Evolutionary conservation across 2,888 invertebrate species (phyloP), one percentile per base, ranked within the genome.

Genomic region (Agrotis exclamationis): DNA sequence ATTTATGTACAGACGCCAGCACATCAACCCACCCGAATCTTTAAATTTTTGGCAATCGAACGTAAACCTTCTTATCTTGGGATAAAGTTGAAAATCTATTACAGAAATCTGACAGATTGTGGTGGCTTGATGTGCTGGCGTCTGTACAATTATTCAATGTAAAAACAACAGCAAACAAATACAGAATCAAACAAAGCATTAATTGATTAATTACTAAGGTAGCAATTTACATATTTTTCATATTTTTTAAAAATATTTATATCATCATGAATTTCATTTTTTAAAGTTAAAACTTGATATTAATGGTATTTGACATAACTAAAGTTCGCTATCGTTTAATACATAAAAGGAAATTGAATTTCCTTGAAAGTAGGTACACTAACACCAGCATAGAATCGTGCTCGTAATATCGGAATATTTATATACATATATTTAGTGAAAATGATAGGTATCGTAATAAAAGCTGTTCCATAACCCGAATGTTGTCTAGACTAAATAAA

Each of bases 401-500:
- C 13, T 48, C 44, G 63, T 60, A 64, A 62, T 77, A 73, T 44
- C 45, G 50, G 53, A 54, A 63, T 63, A 63, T 53, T 59, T 48
- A 51, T 54, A 70, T 51, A 58, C 20, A n/a, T 24, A 24, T 24
- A 24, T 2, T 2, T 24, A 24, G 24, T 24, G 3, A 2, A n/a
- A n/a, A n/a, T n/a, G n/a, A 58, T 51, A 54, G 44, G n/a, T 53
- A 63, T 50, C n/a, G 45, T 54, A 54, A 57, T 68, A 54, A 44
- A 64, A 56, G 44, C 67, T 51, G 33, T 62, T 68, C 7, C 18
- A 63, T 53, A 45, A 71, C 56, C 62, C 63, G 24, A 79, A 83
- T 73, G 48, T 64, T 54, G 77, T 83, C 85, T 85, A 83, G 83
- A 85, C 80, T 74, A 51, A 67, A 76, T 74, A 79, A 83, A 79